Percentiles rank a stretch among this genome's conserved stretches.
Evolutionary conservation across 2,888 invertebrate species (phyloP).

Genomic region (Noctua fimbriata): DNA sequence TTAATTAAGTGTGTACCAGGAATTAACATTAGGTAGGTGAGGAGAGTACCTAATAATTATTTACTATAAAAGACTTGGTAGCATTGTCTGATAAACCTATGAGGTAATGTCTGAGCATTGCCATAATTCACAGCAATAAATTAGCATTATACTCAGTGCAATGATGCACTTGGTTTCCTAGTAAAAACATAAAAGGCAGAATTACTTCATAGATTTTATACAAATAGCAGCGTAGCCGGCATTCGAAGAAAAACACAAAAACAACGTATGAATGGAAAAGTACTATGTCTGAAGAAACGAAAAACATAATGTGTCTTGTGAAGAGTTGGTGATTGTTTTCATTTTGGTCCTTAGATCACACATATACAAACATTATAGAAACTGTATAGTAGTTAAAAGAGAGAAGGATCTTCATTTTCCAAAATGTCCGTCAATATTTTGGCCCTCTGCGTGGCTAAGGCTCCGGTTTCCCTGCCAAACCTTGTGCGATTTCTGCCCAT

Average conservation of each 20-base stretch:
- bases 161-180: constrained; percentile 8
- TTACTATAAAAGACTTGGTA: neutral
- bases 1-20: neutral
- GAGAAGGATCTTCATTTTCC: too few species aligned
- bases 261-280: neutral
- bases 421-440: neutral
- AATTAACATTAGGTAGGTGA: neutral
- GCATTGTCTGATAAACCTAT: constrained; percentile 29
- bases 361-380: neutral
- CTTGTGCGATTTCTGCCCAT: neutral
- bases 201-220: neutral
- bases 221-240: neutral
- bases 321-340: neutral
- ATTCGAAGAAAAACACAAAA: neutral
- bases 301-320: neutral
- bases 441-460: neutral
- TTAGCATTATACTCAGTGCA: constrained; percentile 25
- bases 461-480: neutral
- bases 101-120: constrained; percentile 17
- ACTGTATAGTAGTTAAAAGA: neutral
- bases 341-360: neutral
- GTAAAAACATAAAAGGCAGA: constrained; percentile 1
- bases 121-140: constrained; percentile 9
- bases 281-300: neutral
- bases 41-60: neutral